A percentile compares a stretch with the other conserved stretches of the same genome.
These are phyloP conservation scores for Eupithecia inturbata DNA, from an alignment of 2,888 invertebrate species.

Conservation along the genomic window DNA sequence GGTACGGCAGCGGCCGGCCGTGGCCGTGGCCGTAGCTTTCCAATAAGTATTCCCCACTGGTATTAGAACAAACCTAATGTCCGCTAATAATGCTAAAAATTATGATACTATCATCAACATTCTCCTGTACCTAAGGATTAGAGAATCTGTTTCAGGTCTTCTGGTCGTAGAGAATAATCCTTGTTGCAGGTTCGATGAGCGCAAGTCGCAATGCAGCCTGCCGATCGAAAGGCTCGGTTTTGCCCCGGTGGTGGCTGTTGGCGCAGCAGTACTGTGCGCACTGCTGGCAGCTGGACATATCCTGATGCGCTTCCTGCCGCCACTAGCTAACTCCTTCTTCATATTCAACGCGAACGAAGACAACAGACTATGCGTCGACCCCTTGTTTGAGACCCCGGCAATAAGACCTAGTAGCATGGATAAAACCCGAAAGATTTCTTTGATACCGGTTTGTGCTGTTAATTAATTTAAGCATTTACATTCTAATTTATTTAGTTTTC, in stretches of 20 bases:
- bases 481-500: background rate
- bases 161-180: background rate
- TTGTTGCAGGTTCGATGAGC: constrained; percentile 60
- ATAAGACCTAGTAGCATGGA: constrained; percentile 44
- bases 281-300: constrained; percentile 62
- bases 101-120: too few species aligned
- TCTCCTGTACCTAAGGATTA: background rate
- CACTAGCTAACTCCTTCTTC: constrained; percentile 69
- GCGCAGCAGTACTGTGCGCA: constrained; percentile 51
- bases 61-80: background rate
- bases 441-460: constrained; percentile 60
- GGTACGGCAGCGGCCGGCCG: too few species aligned
- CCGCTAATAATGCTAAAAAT: background rate
- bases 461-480: background rate
- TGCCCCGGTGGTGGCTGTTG: constrained; percentile 56
- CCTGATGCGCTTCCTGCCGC: constrained; percentile 64
- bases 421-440: constrained; percentile 50
- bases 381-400: constrained; percentile 49
- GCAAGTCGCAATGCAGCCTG: constrained; percentile 53
- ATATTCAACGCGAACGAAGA: constrained; percentile 78
- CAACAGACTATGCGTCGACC: constrained; percentile 69
- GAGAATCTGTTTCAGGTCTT: background rate
- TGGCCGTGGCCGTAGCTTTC: too few species aligned
- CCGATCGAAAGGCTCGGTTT: constrained; percentile 53
- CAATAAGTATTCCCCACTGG: background rate